Base-by-base conservation (phyloP, 2,797 vertebrate genomes). In the Gastrophryne carolinensis region DNA sequence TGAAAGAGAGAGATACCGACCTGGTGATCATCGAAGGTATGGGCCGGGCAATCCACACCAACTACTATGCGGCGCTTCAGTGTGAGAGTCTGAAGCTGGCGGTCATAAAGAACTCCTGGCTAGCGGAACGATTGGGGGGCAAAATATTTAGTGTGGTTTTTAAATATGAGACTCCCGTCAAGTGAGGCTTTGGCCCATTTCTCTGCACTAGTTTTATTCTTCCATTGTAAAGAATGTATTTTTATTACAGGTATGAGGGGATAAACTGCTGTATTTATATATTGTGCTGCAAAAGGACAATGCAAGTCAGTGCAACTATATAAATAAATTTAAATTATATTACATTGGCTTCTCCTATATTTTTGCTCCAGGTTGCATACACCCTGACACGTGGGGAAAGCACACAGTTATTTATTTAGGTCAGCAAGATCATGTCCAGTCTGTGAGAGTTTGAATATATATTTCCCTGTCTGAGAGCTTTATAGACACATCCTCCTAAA, bases 61-160 rank as follows among this genome's bases (percentile, higher is more conserved):
- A 99, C 83, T 98, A 98, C 89, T 90, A 94, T 0, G 98, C 97
- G 0, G 89, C 83, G 23, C 85, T 99, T 32, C 85, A 90, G 85
- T 98, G 98, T 0, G 98, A 99, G 89, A 97, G 95, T 89, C 95
- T 99, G 80, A 99, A 99, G 84, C 93, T 98, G 70, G 98, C 98
- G 0, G 97, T 99, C 56, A 92, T 99, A 88, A 99, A 99, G 81
- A 99, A 99, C 86, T 91, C 96, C 2, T 99, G 98, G 98, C 91
- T 99, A 34, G 96, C 97, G 0, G 96, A 98, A 30, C 93, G 97
- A 0, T 92, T 99, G 0, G 97, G 97, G 0, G 98, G 98, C 8
- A 98, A 92, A 72, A 93, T 99, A 75, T 99, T 98, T 90, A 99
- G 98, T 0, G 96, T 99, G 78, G 98, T 99, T 81, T 99, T 98